A percentile compares a stretch with the other conserved stretches of the same genome.
phyloP scores from a whole-genome alignment of 2,888 invertebrate species.

The Seladonia tumulorum region DNA sequence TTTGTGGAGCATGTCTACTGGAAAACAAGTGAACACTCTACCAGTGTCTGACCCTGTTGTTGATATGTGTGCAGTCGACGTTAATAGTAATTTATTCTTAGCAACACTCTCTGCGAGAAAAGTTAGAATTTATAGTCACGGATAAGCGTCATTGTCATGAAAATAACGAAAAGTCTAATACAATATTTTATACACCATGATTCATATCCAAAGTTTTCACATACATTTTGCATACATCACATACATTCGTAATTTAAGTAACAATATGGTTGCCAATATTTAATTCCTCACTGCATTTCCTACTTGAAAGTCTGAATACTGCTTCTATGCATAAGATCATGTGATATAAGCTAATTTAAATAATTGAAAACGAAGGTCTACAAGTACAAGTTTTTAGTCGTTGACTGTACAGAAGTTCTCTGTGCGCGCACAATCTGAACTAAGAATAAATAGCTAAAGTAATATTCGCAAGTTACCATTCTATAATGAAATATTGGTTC shows the following conservation, averaged over 20 bases:
- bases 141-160: slow-evolving; percentile 45
- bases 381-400: slow-evolving; percentile 11
- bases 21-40: slow-evolving; percentile 86
- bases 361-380: slow-evolving; percentile 11
- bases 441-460: neutral
- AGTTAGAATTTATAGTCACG: slow-evolving; percentile 87
- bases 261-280: slow-evolving; percentile 20
- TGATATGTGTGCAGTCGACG: slow-evolving; percentile 88
- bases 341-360: slow-evolving; percentile 20
- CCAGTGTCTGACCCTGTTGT: slow-evolving; percentile 88
- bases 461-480: slow-evolving; percentile 11
- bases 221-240: slow-evolving; percentile 10
- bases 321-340: neutral
- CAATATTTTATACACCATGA: neutral
- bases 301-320: slow-evolving; percentile 23
- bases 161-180: slow-evolving; percentile 6
- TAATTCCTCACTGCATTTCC: slow-evolving; percentile 13
- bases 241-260: slow-evolving; percentile 10
- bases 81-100: slow-evolving; percentile 86
- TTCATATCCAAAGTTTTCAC: neutral
- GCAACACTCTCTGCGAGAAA: slow-evolving; percentile 89
- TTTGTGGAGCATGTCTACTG: slow-evolving; percentile 87
- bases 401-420: slow-evolving; percentile 15
- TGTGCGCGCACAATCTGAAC: neutral
- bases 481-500: neutral